A percentile compares a stretch with the other conserved stretches of the same genome.
phyloP scores from a whole-genome alignment of 2,113 vertebrate species.

The Anhinga rufa region DNA sequence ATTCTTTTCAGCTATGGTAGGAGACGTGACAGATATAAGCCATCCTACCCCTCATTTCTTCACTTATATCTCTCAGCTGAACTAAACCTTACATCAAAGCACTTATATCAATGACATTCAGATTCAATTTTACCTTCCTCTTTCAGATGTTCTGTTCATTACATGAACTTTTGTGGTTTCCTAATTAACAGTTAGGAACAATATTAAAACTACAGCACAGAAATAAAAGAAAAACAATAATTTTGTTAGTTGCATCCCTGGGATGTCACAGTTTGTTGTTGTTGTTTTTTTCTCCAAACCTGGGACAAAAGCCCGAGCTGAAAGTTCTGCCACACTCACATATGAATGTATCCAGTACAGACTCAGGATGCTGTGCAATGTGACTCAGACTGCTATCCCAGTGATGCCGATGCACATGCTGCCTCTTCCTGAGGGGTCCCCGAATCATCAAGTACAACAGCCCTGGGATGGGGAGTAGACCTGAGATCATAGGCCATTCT shows the following conservation, averaged over 20 bases:
- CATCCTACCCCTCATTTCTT: background rate
- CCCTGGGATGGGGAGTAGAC: background rate
- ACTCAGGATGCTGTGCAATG: background rate
- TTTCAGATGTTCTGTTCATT: background rate
- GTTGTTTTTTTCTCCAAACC: background rate
- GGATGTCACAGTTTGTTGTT: background rate
- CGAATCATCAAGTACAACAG: background rate
- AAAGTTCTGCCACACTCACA: background rate
- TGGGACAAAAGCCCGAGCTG: background rate
- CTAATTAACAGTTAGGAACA: too few species aligned
- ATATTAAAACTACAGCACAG: background rate
- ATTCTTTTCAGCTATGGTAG: conserved; percentile 45
- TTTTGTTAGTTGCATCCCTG: fast-evolving
- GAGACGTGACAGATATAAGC: conserved; percentile 57
- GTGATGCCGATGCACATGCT: background rate
- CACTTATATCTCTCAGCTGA: background rate
- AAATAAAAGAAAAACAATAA: background rate
- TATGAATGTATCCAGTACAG: background rate
- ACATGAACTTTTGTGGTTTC: background rate
- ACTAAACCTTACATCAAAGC: conserved; percentile 12
- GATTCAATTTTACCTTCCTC: conserved; percentile 1
- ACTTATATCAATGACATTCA: background rate
- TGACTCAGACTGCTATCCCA: background rate
- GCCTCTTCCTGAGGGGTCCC: background rate
- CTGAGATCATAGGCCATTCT: background rate